Evolutionary conservation across 2,797 vertebrate species (phyloP).

Genomic region (Pseudochromis fuscus): DNA sequence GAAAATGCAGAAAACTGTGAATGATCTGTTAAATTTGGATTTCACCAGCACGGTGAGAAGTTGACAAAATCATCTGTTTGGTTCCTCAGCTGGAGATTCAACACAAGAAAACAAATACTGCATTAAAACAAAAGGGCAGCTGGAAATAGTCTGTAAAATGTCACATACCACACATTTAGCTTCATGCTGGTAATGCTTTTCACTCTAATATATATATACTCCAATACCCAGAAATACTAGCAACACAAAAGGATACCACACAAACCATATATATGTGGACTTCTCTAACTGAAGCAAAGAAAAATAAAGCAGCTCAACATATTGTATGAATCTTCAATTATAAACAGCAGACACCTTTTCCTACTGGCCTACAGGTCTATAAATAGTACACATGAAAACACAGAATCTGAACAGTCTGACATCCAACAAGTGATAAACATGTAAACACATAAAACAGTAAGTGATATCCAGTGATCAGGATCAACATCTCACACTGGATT

Average conservation of each 20-base stretch:
- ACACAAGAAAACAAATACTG: neutral
- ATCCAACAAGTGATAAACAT: conserved; percentile 25
- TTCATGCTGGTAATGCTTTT: too few species aligned
- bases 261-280: neutral
- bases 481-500: conserved; percentile 16
- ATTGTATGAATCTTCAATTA: conserved; percentile 5
- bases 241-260: neutral
- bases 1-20: neutral
- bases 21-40: too few species aligned
- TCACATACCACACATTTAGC: too few species aligned
- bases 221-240: too few species aligned
- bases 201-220: too few species aligned
- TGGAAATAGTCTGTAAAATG: too few species aligned
- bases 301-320: conserved; percentile 1
- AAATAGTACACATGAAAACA: conserved; percentile 43
- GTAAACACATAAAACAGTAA: conserved; percentile 4
- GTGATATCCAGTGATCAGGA: conserved; percentile 17
- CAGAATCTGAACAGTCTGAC: conserved; percentile 21
- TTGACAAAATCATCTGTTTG: neutral
- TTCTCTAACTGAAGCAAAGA: neutral
- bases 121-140: neutral
- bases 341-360: conserved; percentile 22
- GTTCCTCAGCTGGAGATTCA: neutral
- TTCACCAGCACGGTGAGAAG: neutral
- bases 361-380: conserved; percentile 36